Base-by-base conservation (phyloP, 2,797 vertebrate species). In the Graptemys geographica region DNA sequence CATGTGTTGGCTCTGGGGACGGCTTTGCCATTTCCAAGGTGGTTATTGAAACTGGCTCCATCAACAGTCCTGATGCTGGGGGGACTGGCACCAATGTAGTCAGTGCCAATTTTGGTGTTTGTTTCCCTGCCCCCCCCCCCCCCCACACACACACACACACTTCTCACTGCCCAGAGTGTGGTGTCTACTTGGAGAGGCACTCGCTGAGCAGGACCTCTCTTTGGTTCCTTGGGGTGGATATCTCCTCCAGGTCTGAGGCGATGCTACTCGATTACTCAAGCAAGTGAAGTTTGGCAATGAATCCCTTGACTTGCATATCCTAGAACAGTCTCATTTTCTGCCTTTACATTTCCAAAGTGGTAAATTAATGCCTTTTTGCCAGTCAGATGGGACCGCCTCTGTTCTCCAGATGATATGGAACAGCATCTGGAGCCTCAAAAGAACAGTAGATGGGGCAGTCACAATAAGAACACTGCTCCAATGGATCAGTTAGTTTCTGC, bases 141-240 rank as follows among this genome's bases (percentile, higher is more conserved):
- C 44, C 2, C 41, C 41, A n/a, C n/a, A n/a, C n/a, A 41, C 44
- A 6, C 6, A 2, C 44, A 44, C 44, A 44, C 44, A 44, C 19
- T 86, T 86, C 83, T 74, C 33, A 25, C 56, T 94, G 72, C 56
- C 83, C 90, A 53, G 41, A 94, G 86, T 27, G 65, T 93, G 52
- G 16, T 79, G 86, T 80, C n/a, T 56, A 86, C 37, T 33, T 28
- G 13, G 59, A 16, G 59, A 15, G 28, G 28, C 1, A 52, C 83
- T 83, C 72, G 8, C 69, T 88, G 90, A 84, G 23, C 59, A 79
- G 59, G 15, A 62, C 28, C 59, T 6, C 59, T 33, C 53, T 55
- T 62, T 31, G 11, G 59, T 15, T 62, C 59, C 59, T 33, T 33
- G 12, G 59, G 59, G 59, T 62, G 13, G 59, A 79, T 59, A 62